Percentiles rank a stretch among this genome's conserved stretches.
Conservation (phyloP, 2,888 invertebrate genomes). For the Cryptocephalus moraei region DNA sequence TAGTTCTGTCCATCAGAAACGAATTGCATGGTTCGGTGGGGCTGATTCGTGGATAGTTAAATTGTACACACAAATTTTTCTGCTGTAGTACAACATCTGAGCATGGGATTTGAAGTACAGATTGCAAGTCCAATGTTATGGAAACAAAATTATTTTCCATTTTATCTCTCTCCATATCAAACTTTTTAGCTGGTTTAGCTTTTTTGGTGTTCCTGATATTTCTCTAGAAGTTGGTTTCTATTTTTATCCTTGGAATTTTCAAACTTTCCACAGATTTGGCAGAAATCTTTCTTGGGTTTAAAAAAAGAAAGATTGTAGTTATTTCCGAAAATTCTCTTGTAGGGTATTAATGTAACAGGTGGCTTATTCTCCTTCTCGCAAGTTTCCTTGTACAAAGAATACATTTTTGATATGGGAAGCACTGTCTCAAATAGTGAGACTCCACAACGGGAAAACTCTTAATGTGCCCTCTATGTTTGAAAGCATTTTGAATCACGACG, state of each 20-base stretch:
- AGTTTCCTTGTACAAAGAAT: slow-evolving; percentile 1
- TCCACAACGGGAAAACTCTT: no score
- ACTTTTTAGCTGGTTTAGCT: slow-evolving; percentile 1
- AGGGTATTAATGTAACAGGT: slow-evolving; percentile 8
- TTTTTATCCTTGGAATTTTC: background rate
- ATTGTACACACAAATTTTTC: slow-evolving; percentile 4
- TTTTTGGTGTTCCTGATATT: slow-evolving; percentile 1
- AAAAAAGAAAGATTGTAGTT: slow-evolving; percentile 12
- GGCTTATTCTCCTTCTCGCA: background rate
- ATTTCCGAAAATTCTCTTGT: slow-evolving; percentile 13
- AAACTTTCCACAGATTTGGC: slow-evolving; percentile 10
- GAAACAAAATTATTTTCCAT: slow-evolving; percentile 16
- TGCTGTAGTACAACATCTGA: slow-evolving; percentile 3
- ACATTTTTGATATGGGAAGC: slow-evolving; percentile 7
- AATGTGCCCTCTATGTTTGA: no score
- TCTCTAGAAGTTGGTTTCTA: slow-evolving; percentile 1
- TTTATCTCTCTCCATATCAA: slow-evolving; percentile 9
- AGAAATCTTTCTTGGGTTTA: slow-evolving; percentile 11
- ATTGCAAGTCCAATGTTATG: slow-evolving; percentile 10
- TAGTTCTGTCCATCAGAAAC: slow-evolving; percentile 5
- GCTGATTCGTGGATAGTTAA: slow-evolving; percentile 5
- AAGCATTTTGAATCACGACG: no score
- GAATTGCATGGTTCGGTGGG: slow-evolving; percentile 3
- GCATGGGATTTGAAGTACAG: slow-evolving; percentile 6
- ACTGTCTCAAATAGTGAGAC: background rate